Conservation (phyloP, 2,113 vertebrate species). For the Brachirus orientalis region DNA sequence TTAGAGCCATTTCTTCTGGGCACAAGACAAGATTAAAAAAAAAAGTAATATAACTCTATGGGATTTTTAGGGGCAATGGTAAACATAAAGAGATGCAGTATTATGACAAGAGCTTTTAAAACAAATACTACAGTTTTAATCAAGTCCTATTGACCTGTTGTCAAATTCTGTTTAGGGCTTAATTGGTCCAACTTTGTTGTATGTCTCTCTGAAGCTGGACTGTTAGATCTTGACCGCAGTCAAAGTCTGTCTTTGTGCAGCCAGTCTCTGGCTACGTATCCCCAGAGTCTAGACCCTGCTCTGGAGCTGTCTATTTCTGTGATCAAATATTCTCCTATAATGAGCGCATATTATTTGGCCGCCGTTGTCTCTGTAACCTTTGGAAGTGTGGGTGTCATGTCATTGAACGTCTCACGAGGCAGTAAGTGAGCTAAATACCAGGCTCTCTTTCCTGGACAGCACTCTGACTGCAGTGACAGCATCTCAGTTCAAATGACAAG, state of each 20-base stretch:
- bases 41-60: too few species aligned
- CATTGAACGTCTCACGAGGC: constrained; percentile 40
- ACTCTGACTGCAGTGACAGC: constrained; percentile 1
- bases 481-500: constrained; percentile 24
- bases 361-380: constrained; percentile 17
- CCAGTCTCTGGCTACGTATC: constrained; percentile 18
- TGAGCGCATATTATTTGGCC: constrained; percentile 22
- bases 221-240: background rate
- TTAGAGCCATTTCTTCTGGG: too few species aligned
- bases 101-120: too few species aligned
- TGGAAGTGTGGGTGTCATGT: constrained; percentile 19
- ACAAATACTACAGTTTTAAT: too few species aligned
- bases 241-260: constrained; percentile 16
- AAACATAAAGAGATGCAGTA: too few species aligned
- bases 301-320: constrained; percentile 5
- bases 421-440: constrained; percentile 33
- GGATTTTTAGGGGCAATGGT: too few species aligned
- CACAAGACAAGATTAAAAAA: too few species aligned
- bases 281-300: constrained; percentile 4
- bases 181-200: too few species aligned
- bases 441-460: constrained; percentile 16
- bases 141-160: too few species aligned
- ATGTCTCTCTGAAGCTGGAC: background rate
- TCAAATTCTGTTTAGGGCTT: too few species aligned
- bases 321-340: constrained; percentile 26